Conservation (phyloP, 2,888 invertebrate genomes). For the Drosophila stalkeri region DNA sequence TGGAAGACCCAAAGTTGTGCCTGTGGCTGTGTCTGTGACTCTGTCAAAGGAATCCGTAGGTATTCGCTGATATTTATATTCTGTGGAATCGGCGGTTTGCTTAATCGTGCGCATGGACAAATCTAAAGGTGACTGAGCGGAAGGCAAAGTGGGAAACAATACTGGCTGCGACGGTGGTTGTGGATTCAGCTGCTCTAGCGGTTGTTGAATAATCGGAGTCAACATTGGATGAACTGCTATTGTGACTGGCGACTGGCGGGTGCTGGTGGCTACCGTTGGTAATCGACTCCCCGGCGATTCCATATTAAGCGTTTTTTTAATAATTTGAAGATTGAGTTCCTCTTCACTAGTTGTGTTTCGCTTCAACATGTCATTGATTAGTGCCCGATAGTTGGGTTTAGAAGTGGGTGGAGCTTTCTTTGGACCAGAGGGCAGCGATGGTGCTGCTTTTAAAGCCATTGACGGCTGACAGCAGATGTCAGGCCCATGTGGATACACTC, state of each 20-base stretch:
- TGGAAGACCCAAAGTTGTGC: slow-evolving; percentile 86
- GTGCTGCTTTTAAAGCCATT: slow-evolving; percentile 1
- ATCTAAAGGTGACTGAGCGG: slow-evolving; percentile 90
- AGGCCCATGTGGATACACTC: slow-evolving; percentile 69
- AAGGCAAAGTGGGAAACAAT: slow-evolving; percentile 24
- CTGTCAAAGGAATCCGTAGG: slow-evolving; percentile 16
- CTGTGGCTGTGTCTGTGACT: neutral
- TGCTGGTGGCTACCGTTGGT: neutral
- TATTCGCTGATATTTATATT: slow-evolving; percentile 82
- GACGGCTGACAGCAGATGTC: slow-evolving; percentile 65
- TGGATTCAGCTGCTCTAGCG: neutral
- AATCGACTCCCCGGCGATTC: slow-evolving; percentile 48
- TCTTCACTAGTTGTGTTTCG: slow-evolving; percentile 83
- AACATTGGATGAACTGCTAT: slow-evolving; percentile 1
- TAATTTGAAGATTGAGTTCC: slow-evolving; percentile 84
- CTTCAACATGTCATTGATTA: slow-evolving; percentile 82
- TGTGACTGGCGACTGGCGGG: slow-evolving; percentile 8
- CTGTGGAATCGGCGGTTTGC: slow-evolving; percentile 95
- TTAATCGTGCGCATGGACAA: slow-evolving; percentile 95
- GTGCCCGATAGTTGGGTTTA: slow-evolving; percentile 83
- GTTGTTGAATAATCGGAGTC: slow-evolving; percentile 16
- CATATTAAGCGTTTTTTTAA: slow-evolving; percentile 83
- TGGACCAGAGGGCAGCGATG: slow-evolving; percentile 14
- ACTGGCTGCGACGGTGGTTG: slow-evolving; percentile 4
- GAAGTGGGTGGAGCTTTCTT: slow-evolving; percentile 60